Base-by-base conservation (phyloP, 2,888 invertebrate species). In the Caenorhabditis panamensis region DNA sequence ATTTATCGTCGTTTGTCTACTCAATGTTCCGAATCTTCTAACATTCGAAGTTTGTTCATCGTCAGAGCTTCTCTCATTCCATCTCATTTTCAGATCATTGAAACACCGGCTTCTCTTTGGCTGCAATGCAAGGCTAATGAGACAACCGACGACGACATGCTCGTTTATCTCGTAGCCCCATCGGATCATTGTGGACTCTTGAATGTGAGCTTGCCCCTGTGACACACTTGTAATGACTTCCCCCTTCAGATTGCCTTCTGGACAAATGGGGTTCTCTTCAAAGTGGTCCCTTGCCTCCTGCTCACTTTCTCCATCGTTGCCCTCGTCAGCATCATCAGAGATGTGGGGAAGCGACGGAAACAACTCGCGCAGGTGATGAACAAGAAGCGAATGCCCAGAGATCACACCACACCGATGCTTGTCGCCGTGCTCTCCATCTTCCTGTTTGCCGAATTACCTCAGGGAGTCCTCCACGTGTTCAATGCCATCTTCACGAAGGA, bases 391-490 rank as follows among this genome's bases (percentile, higher is more conserved):
- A 87, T 90, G 79, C 90, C 90, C 13, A 79, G 89, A 26, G 90
- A 90, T 64, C 89, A 90, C 73, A 90, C 90, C 2, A 90, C 90
- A n/a, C 90, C 90, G 13, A 90, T 90, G 90, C 82, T 88, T 6
- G 89, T 90, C 20, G 90, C 90, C 28, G 89, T 90, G 8, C 83
- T 90, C 2, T 86, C 89, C 36, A 90, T 90, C 26, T 90, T 90
- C 67, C 69, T 90, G 28, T 31, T 90, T 9, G 88, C 90, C 22
- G 90, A 90, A 68, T 58, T 90, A 28, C 90, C 90, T 4, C 90
- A 90, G 76, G 87, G 90, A 13, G 69, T 90, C 11, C 85, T 90
- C 28, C 87, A 90, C 53, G 88, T 90, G 20, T 69, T 88, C 63
- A 89, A 87, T 54, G 90, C 89, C 20, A 84, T 90, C 20, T 90